phyloP scores from a whole-genome alignment of 2,797 vertebrate genomes.

The Halcyon chelicuti region DNA sequence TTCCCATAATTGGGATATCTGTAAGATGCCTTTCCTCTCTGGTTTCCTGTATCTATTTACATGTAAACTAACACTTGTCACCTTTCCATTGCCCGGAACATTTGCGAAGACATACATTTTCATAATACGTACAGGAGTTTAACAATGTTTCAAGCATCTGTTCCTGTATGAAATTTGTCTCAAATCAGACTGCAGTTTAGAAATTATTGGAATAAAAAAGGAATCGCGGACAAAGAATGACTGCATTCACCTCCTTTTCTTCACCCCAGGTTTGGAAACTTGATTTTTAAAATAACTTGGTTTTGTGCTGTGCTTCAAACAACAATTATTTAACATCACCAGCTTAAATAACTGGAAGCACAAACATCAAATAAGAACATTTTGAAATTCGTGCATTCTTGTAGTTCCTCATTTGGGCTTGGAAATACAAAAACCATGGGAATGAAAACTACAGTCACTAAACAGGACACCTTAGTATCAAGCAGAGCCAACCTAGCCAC shows the following conservation, averaged over 20 bases:
- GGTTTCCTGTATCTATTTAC: conserved; percentile 59
- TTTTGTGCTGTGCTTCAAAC: neutral
- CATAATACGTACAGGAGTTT: neutral
- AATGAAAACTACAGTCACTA: neutral
- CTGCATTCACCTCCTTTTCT: neutral
- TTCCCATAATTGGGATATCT: conserved; percentile 5
- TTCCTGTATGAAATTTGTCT: neutral
- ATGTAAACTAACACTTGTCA: conserved; percentile 45
- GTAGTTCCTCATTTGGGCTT: neutral
- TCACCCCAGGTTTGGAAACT: neutral
- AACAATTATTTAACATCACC: neutral
- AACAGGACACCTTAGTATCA: neutral
- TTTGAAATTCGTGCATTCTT: neutral
- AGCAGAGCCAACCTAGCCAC: neutral
- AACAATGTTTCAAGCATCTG: neutral
- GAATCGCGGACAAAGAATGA: neutral
- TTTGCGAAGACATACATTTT: conserved; percentile 42
- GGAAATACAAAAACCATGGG: neutral
- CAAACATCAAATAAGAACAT: neutral
- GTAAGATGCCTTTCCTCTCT: conserved; percentile 27
- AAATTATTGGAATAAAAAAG: neutral
- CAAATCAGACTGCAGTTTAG: neutral
- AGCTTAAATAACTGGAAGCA: neutral
- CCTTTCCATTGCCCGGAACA: neutral
- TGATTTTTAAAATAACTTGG: neutral